Evolutionary conservation across 2,888 invertebrate species (phyloP).

Genomic region (Volucella inflata): DNA sequence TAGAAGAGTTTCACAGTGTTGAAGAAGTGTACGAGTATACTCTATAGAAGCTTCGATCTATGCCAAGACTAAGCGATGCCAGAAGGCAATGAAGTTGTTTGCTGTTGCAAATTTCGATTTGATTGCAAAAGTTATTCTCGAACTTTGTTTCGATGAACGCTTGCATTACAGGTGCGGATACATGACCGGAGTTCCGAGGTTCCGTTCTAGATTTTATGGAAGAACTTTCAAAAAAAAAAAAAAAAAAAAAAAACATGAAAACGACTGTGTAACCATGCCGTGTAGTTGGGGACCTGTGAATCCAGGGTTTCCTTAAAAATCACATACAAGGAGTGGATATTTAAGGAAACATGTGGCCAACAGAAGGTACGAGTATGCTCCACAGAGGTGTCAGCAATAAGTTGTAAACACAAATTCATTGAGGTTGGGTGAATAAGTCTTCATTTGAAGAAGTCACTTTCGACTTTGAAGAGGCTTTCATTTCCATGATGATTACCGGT

Average conservation of each 20-base stretch:
- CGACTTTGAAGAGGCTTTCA: too few relatives aligned
- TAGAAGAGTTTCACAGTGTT: slow-evolving; percentile 1
- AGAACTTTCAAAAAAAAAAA: slow-evolving; percentile 30
- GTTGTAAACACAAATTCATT: too few relatives aligned
- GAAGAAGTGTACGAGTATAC: not conserved
- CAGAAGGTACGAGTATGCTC: too few relatives aligned
- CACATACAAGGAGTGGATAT: too few relatives aligned
- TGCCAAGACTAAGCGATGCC: slow-evolving; percentile 11
- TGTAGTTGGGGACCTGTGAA: too few relatives aligned
- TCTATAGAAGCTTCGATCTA: slow-evolving; percentile 5
- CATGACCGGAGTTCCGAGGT: not conserved
- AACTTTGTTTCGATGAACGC: slow-evolving; percentile 71
- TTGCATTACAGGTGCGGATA: slow-evolving; percentile 27
- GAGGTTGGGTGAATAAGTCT: too few relatives aligned
- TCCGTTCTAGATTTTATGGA: slow-evolving; percentile 15
- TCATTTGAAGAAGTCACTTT: too few relatives aligned
- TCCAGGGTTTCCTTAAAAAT: too few relatives aligned
- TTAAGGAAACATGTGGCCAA: too few relatives aligned
- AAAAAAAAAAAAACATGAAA: slow-evolving; percentile 1
- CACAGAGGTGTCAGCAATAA: too few relatives aligned
- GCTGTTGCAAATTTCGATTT: slow-evolving; percentile 72
- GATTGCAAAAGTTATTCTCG: slow-evolving; percentile 70
- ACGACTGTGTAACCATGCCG: too few relatives aligned
- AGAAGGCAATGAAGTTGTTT: slow-evolving; percentile 65
- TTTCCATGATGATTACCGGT: too few relatives aligned